A percentile compares a stretch with the other conserved stretches of the same genome.
These are phyloP conservation scores for Leucoraja erinaceus DNA, from an alignment of 2,113 vertebrate species.

Conservation along the genomic window DNA sequence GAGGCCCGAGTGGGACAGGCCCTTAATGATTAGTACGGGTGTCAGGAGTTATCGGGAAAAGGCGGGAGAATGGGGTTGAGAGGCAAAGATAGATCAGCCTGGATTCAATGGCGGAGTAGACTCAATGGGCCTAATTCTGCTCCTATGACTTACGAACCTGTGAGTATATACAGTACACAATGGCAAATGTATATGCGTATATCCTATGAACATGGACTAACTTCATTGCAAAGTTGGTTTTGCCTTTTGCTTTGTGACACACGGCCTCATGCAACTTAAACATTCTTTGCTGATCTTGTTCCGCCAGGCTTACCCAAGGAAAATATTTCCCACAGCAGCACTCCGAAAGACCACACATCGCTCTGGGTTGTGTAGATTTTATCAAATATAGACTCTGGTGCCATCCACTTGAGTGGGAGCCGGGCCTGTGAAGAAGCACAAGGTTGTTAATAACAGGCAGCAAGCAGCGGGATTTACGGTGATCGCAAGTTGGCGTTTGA, in stretches of 20 bases:
- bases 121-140: too few species aligned
- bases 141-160: too few species aligned
- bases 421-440: conserved; percentile 61
- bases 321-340: conserved; percentile 92
- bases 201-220: background rate
- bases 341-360: conserved; percentile 89
- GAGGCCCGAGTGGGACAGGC: too few species aligned
- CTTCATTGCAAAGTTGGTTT: background rate
- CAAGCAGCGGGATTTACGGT: background rate
- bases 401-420: conserved; percentile 93
- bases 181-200: background rate
- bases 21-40: too few species aligned
- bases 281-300: background rate
- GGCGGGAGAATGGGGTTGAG: too few species aligned
- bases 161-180: background rate
- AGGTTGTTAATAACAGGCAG: background rate
- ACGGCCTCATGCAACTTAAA: background rate
- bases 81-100: too few species aligned
- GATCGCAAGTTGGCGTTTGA: background rate
- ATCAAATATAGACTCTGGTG: conserved; percentile 91
- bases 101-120: too few species aligned
- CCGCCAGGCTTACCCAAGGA: conserved; percentile 71
- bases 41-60: too few species aligned
- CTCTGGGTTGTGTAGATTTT: conserved; percentile 90
- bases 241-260: background rate